phyloP scores from a whole-genome alignment of 1,140 invertebrate species.

The Scaptomyza pallida region DNA sequence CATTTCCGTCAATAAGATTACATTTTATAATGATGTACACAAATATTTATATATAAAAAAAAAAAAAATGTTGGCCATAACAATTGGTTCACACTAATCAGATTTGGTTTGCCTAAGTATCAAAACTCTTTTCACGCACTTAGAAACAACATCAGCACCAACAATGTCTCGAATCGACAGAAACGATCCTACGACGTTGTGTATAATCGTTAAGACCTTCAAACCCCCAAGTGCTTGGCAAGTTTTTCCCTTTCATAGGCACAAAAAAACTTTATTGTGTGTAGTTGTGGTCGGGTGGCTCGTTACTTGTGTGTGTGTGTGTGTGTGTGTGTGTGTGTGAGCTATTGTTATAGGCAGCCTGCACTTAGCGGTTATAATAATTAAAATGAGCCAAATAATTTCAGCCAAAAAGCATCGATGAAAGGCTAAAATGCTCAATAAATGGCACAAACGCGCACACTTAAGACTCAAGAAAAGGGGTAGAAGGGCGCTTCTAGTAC shows the following conservation, averaged over 20 bases:
- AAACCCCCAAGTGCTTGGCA: neutral
- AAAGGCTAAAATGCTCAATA: slow-evolving; percentile 81
- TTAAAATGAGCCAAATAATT: slow-evolving; percentile 82
- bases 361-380: slow-evolving; percentile 79
- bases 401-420: slow-evolving; percentile 77
- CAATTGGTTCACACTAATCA: slow-evolving; percentile 4
- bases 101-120: neutral
- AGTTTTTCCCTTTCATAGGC: neutral
- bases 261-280: slow-evolving; percentile 2
- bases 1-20: too few species aligned
- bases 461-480: neutral
- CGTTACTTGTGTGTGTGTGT: slow-evolving; percentile 7
- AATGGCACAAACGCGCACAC: slow-evolving; percentile 49
- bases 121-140: neutral
- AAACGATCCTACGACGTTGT: slow-evolving; percentile 10
- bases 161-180: slow-evolving; percentile 10
- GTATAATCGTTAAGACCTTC: slow-evolving; percentile 68
- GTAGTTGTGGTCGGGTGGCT: neutral
- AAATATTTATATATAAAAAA: too few species aligned
- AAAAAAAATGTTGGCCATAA: neutral
- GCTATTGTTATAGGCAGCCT: too few species aligned
- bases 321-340: slow-evolving; percentile 11
- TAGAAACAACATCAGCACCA: slow-evolving; percentile 2
- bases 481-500: slow-evolving; percentile 29
- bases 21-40: too few species aligned